Evolutionary conservation across 2,888 invertebrate species (phyloP).

Genomic region (Calliscelio sp.): DNA sequence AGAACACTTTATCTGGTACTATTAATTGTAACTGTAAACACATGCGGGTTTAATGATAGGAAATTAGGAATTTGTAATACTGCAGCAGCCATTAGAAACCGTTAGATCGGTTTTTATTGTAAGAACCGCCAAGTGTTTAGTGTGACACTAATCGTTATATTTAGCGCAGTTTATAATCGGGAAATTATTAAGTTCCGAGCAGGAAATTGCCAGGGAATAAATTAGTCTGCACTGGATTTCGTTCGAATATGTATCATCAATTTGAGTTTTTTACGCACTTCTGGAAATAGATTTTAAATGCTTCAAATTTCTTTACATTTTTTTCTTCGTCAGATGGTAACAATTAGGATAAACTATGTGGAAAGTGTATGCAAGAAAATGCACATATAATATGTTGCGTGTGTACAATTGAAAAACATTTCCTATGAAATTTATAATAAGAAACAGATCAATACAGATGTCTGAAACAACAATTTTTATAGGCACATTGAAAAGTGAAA

Average conservation of each 20-base stretch:
- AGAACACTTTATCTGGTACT: conserved; percentile 46
- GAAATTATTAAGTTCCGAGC: conserved; percentile 36
- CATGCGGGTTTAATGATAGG: conserved; percentile 62
- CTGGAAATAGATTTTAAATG: conserved; percentile 1
- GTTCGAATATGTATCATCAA: conserved; percentile 9
- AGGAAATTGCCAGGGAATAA: conserved; percentile 24
- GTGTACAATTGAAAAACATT: too few relatives aligned
- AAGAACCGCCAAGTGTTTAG: conserved; percentile 21
- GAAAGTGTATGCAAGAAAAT: too few relatives aligned
- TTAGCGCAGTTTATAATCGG: conserved; percentile 51
- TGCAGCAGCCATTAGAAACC: conserved; percentile 42
- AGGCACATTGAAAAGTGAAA: too few relatives aligned
- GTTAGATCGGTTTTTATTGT: conserved; percentile 45
- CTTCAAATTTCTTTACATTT: not conserved
- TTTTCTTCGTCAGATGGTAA: not conserved
- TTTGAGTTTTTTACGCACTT: conserved; percentile 1
- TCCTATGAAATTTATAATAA: too few relatives aligned
- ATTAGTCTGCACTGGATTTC: conserved; percentile 16
- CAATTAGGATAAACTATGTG: too few relatives aligned
- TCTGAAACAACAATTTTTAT: too few relatives aligned
- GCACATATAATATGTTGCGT: too few relatives aligned
- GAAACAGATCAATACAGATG: too few relatives aligned
- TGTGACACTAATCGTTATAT: conserved; percentile 55
- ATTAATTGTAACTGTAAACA: conserved; percentile 66
- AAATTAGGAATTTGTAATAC: conserved; percentile 66